Evolutionary conservation across 2,113 vertebrate species (phyloP).

Genomic region (Scolopax mira): DNA sequence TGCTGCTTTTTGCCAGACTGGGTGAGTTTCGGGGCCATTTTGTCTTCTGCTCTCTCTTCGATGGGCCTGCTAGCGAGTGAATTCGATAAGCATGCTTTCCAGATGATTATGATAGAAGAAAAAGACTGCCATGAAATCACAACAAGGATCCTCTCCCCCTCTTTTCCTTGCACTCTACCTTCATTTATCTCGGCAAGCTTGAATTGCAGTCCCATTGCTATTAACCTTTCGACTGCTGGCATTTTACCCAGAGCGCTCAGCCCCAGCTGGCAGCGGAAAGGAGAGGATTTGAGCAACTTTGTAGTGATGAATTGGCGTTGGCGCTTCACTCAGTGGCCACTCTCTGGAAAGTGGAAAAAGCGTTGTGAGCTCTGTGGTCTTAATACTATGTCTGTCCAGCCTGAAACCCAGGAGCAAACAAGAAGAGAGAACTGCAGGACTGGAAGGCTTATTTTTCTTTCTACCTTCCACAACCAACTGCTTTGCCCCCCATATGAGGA

Average conservation of each 20-base stretch:
- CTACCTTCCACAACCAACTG: background rate
- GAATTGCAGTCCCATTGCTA: constrained; percentile 35
- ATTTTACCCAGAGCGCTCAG: background rate
- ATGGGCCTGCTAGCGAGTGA: background rate
- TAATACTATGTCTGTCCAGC: too few species aligned
- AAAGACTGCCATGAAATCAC: background rate
- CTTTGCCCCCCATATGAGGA: background rate
- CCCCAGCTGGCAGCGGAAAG: background rate
- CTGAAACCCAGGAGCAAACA: background rate
- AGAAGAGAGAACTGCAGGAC: background rate
- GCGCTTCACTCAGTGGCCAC: background rate
- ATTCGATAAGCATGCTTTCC: accelerated
- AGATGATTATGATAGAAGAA: background rate
- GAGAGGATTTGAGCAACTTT: background rate
- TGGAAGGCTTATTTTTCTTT: background rate
- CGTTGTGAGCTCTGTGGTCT: background rate
- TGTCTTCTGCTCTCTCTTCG: background rate
- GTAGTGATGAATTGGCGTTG: background rate
- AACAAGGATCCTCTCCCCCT: background rate
- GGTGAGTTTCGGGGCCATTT: background rate
- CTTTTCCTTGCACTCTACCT: background rate
- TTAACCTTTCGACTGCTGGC: constrained; percentile 54
- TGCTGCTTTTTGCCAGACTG: background rate
- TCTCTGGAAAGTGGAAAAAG: background rate
- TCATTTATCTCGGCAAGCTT: background rate